phyloP scores from a whole-genome alignment of 2,888 invertebrate genomes.

The Drosophila helvetica region DNA sequence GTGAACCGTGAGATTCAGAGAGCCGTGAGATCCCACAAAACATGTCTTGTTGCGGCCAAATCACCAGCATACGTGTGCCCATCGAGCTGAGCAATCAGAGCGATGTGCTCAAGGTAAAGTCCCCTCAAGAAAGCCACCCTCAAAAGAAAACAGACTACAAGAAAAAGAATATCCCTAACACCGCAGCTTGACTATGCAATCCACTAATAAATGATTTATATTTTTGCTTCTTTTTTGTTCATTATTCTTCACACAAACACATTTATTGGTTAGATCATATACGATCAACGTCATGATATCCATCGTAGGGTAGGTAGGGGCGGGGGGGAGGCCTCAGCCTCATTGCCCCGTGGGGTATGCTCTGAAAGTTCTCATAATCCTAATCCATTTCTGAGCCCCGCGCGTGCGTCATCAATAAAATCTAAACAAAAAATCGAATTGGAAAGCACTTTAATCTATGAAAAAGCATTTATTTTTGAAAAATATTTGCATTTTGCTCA shows the following conservation, averaged over 20 bases:
- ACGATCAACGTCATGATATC: constrained; percentile 80
- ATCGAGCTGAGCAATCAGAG: constrained; percentile 91
- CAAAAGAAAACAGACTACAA: neutral
- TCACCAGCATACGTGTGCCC: constrained; percentile 89
- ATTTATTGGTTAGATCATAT: constrained; percentile 73
- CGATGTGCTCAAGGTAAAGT: constrained; percentile 89
- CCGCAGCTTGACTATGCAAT: constrained; percentile 42
- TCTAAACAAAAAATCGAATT: constrained; percentile 61
- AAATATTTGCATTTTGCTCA: constrained; percentile 52
- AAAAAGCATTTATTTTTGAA: constrained; percentile 44
- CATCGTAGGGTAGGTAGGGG: constrained; percentile 73
- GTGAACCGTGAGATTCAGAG: constrained; percentile 47
- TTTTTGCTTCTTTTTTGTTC: constrained; percentile 38
- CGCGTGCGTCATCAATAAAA: constrained; percentile 58
- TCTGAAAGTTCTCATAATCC: constrained; percentile 1
- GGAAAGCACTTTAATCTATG: constrained; percentile 39
- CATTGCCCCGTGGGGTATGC: constrained; percentile 64
- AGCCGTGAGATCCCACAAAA: constrained; percentile 7
- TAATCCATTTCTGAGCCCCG: neutral
- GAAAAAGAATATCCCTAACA: neutral
- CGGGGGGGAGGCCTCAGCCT: constrained; percentile 73
- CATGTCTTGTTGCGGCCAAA: constrained; percentile 89
- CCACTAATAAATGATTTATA: constrained; percentile 53
- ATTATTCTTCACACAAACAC: constrained; percentile 28
- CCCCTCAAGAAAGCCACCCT: constrained; percentile 60